These are phyloP conservation scores for Campoletis raptor DNA, from an alignment of 2,888 invertebrate species.

Conservation along the genomic window DNA sequence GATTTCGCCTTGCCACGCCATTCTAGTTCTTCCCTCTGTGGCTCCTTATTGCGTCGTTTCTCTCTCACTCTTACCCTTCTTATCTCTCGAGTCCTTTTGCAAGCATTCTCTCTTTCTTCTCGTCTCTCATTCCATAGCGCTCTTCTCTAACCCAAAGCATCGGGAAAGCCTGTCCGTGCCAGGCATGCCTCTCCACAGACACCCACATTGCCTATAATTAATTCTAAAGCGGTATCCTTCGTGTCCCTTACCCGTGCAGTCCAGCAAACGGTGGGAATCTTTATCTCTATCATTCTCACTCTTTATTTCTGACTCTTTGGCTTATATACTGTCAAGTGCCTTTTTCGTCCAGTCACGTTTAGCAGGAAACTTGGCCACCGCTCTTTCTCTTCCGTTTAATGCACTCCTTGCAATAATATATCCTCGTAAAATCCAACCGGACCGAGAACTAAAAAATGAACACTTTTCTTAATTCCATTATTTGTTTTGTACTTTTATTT, in stretches of 20 bases:
- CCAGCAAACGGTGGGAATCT: slow-evolving; percentile 24
- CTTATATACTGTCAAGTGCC: background rate
- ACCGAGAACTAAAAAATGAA: background rate
- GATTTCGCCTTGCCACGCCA: slow-evolving; percentile 50
- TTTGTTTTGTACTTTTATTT: too few relatives aligned
- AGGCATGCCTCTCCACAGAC: slow-evolving; percentile 78
- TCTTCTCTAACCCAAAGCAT: slow-evolving; percentile 59
- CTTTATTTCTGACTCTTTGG: background rate
- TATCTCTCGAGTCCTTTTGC: slow-evolving; percentile 22
- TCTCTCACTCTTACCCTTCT: slow-evolving; percentile 37
- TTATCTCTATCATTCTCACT: slow-evolving; percentile 20
- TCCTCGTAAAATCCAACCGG: background rate
- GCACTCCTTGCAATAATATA: background rate
- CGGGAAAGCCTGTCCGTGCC: slow-evolving; percentile 78
- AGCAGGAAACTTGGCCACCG: background rate
- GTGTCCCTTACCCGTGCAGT: slow-evolving; percentile 38
- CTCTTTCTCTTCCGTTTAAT: background rate
- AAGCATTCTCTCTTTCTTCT: slow-evolving; percentile 39
- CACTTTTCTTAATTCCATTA: background rate
- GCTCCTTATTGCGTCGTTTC: slow-evolving; percentile 24
- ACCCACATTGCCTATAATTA: slow-evolving; percentile 79
- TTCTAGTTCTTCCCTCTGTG: slow-evolving; percentile 62
- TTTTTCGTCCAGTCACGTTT: background rate
- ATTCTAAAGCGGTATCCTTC: slow-evolving; percentile 74
- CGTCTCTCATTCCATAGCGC: slow-evolving; percentile 35